A percentile compares a stretch with the other conserved stretches of the same genome.
Evolutionary conservation across 2,888 invertebrate genomes (phyloP).

Genomic region (Peribatodes rhomboidaria): DNA sequence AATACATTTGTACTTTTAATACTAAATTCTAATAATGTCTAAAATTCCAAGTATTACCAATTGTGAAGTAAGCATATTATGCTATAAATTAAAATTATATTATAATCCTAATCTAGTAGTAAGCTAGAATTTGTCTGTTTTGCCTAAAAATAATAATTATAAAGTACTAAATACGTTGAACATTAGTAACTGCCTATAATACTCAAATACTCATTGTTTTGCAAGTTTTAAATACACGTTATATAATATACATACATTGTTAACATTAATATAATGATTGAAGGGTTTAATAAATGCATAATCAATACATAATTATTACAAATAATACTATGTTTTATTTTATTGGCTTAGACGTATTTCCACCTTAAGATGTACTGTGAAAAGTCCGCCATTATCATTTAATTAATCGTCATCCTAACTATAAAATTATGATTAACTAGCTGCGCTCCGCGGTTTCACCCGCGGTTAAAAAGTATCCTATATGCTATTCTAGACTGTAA

Average conservation of each 20-base stretch:
- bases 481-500: too few species aligned
- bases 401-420: too few species aligned
- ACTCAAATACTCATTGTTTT: slow-evolving; percentile 48
- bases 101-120: slow-evolving; percentile 6
- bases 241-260: slow-evolving; percentile 37
- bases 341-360: slow-evolving; percentile 2
- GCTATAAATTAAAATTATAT: not conserved
- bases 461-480: too few species aligned
- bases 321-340: slow-evolving; percentile 18
- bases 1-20: slow-evolving; percentile 1
- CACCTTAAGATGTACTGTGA: too few species aligned
- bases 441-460: too few species aligned
- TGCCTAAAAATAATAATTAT: too few species aligned
- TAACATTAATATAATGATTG: slow-evolving; percentile 54
- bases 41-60: slow-evolving; percentile 10
- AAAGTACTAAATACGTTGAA: slow-evolving; percentile 24
- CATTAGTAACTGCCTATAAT: slow-evolving; percentile 32
- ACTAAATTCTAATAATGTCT: slow-evolving; percentile 6
- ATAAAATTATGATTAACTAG: too few species aligned
- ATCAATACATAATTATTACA: slow-evolving; percentile 37
- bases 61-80: not conserved
- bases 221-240: slow-evolving; percentile 35
- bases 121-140: slow-evolving; percentile 21
- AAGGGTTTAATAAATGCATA: slow-evolving; percentile 67
- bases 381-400: too few species aligned